Conservation (phyloP, 2,888 invertebrate species). For the Anaspis maculata region DNA sequence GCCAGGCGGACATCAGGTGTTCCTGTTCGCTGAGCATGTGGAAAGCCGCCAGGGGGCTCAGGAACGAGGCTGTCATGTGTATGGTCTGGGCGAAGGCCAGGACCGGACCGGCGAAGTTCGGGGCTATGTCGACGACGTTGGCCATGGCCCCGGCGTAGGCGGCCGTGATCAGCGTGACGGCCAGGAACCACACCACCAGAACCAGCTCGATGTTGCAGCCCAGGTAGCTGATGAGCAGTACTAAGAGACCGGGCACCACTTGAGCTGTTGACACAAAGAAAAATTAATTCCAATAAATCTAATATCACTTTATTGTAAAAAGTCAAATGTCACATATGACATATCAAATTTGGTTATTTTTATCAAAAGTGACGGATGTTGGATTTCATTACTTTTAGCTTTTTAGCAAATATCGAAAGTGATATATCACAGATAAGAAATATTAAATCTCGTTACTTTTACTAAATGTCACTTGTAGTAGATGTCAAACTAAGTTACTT, state of each 20-base stretch:
- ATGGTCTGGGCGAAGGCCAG: slow-evolving; percentile 69
- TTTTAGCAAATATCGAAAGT: not conserved
- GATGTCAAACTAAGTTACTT: no score
- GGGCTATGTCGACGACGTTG: slow-evolving; percentile 67
- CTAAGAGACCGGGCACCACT: slow-evolving; percentile 58
- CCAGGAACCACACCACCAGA: slow-evolving; percentile 57
- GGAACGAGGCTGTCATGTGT: slow-evolving; percentile 65
- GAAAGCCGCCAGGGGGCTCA: slow-evolving; percentile 58
- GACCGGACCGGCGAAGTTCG: slow-evolving; percentile 68
- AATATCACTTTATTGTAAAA: slow-evolving; percentile 1
- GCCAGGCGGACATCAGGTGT: slow-evolving; percentile 50
- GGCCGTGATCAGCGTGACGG: slow-evolving; percentile 62
- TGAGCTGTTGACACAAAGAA: slow-evolving; percentile 48
- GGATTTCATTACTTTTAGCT: not conserved
- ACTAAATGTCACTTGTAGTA: no score
- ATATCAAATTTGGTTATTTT: no score
- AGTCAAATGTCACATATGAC: no score
- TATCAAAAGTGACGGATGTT: not conserved
- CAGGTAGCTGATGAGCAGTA: slow-evolving; percentile 55
- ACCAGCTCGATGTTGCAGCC: slow-evolving; percentile 52
- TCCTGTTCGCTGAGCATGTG: slow-evolving; percentile 51
- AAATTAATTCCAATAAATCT: not conserved
- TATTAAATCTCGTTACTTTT: no score
- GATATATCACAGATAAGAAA: no score
- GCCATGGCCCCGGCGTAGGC: slow-evolving; percentile 70